Conservation (phyloP, 2,888 invertebrate genomes). For the Cephus rjabovi region DNA sequence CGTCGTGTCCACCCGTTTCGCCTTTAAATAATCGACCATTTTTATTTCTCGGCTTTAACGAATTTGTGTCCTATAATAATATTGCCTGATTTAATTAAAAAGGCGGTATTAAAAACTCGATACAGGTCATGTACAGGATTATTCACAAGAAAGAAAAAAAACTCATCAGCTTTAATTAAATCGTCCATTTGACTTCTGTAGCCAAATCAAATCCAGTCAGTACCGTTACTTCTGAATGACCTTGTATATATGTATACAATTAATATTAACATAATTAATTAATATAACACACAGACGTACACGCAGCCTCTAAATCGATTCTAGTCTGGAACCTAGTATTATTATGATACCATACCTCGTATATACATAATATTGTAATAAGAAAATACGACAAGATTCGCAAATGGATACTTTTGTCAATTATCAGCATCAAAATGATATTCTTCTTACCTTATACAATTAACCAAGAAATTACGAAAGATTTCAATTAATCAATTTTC, state of each 20-base stretch:
- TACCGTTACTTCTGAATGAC: neutral
- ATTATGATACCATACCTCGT: neutral
- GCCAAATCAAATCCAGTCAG: neutral
- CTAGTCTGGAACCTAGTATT: neutral
- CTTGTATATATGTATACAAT: neutral
- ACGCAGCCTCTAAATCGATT: neutral
- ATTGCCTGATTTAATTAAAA: neutral
- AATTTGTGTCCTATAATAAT: neutral
- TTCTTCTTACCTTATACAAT: neutral
- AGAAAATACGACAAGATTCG: neutral
- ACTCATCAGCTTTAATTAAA: neutral
- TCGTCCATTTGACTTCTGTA: neutral
- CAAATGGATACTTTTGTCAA: neutral
- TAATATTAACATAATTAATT: neutral
- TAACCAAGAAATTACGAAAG: neutral
- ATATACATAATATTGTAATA: neutral
- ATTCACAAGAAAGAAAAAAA: neutral
- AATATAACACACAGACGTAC: neutral
- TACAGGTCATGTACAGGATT: neutral
- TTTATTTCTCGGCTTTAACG: neutral
- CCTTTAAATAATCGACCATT: neutral
- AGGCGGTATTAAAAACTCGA: neutral
- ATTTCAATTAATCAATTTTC: no score
- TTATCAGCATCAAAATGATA: neutral
- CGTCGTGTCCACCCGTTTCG: neutral